A percentile compares a stretch with the other conserved stretches of the same genome.
phyloP scores from a whole-genome alignment of 2,888 invertebrate genomes.

The Platerodrilus igneus region DNA sequence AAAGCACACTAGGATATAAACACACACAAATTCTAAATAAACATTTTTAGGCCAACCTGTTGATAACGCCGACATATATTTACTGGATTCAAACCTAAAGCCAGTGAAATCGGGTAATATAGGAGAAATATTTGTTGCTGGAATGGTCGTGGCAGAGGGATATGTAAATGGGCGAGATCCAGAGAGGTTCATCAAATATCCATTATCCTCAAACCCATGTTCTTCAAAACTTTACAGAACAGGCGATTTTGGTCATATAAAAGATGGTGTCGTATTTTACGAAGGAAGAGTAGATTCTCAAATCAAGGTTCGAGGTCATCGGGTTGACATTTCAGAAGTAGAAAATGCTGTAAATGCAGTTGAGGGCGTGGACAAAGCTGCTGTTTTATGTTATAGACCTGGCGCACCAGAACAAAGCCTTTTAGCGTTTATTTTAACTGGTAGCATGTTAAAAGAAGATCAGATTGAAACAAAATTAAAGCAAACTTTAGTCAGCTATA shows the following conservation, averaged over 20 bases:
- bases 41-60: conserved; percentile 72
- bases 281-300: conserved; percentile 84
- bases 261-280: conserved; percentile 62
- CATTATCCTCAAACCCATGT: conserved; percentile 60
- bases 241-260: conserved; percentile 74
- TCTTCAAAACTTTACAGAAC: conserved; percentile 73
- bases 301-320: conserved; percentile 75
- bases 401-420: conserved; percentile 68
- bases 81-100: conserved; percentile 70
- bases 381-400: conserved; percentile 64
- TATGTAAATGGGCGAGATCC: conserved; percentile 72
- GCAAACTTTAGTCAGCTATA: conserved; percentile 65
- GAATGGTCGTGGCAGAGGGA: conserved; percentile 72
- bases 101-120: conserved; percentile 68
- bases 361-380: conserved; percentile 60
- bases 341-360: conserved; percentile 65
- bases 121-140: conserved; percentile 79
- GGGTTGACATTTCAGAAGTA: conserved; percentile 80
- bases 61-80: conserved; percentile 74
- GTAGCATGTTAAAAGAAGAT: conserved; percentile 43
- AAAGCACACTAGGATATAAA: too few species aligned
- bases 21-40: too few species aligned
- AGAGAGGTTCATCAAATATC: conserved; percentile 70
- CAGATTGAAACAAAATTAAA: conserved; percentile 63
- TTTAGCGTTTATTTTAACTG: conserved; percentile 63